Base-by-base conservation (phyloP, 1,140 invertebrate species). In the Sminthurides bifidus region DNA sequence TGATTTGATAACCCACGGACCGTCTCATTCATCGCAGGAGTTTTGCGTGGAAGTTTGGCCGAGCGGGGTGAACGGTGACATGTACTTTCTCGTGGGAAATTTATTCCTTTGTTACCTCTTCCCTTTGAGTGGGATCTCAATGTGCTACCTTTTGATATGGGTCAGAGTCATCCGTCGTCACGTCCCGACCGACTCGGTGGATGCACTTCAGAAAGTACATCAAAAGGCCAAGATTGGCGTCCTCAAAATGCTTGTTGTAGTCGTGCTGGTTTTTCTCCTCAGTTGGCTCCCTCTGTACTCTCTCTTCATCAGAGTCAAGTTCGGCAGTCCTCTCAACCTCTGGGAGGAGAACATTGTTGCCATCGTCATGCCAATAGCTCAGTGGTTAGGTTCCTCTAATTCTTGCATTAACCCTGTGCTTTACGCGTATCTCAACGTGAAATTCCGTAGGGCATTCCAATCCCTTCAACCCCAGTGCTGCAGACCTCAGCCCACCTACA, bases 361-460 rank as follows among this genome's bases (percentile, higher is more conserved):
- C 14, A 80, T 90, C 1, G 81, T 84, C 0, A 84, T 85, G 14
- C 92, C 92, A 0, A 79, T 96, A 27, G 91, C 92, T 0, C 92
- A 97, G 71, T 97, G 93, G 92, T 74, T 97, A 2, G 93, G 92
- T 0, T 82, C 89, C 0, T 90, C 91, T 19, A 97, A 97, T 70
- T 92, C 89, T 27, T 95, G 91, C 75, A 91, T 98, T 65, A 98
- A 98, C 73, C 94, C 94, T 0, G 84, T 95, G 40, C 78, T 98
- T 4, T 65, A 65, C 37, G 63, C 59, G 35, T 61, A 57, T 40
- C 48, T 65, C 26, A 65, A 65, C 37, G 59, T 56, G 1, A 65
- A 65, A 27, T 65, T 64, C 40, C 37, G 62, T 35, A 12, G 59
- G 44, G 62, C 62, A 12, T 64, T 64, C 51, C 40, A 37, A 15